Evolutionary conservation across 2,888 invertebrate species (phyloP), one percentile per base, ranked within the genome.

Genomic region (Tanypteryx hageni): DNA sequence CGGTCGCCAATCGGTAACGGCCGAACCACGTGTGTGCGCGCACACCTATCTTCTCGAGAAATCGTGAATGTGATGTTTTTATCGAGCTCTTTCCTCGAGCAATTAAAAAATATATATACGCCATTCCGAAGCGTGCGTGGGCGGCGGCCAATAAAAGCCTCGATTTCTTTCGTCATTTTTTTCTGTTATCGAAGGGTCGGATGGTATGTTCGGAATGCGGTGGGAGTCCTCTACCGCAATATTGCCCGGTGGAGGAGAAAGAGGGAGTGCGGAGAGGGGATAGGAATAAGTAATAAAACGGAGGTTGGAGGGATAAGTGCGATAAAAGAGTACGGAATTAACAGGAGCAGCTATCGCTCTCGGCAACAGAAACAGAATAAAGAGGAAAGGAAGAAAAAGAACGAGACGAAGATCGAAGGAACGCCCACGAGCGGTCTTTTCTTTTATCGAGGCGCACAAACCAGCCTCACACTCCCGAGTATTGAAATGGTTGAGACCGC

Each of bases 381-480:
- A 76, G 3, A 22, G 18, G 5, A 68, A 22, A 18, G 76, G 27
- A 76, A 76, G n/a, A 27, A 27, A 44, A 44, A 44, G 44, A 44
- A 44, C 1, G 44, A 3, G 44, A 44, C 44, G 44, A 44, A 44
- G 44, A 44, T 44, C 5, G 5, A 5, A 44, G 11, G 76, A 27
- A 76, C 76, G 22, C 76, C 76, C 76, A 76, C 68, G 68, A 68
- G 0, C 68, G 68, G 4, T 76, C 27, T 44, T 44, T 44, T 44
- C 44, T 5, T n/a, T 27, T 27, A 76, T 76, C 76, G 76, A 76
- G 13, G 22, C 22, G 22, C 9, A 27, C 76, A 27, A 27, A 76
- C 22, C 76, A 13, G 76, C 76, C 76, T 76, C 76, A 76, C 76
- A 76, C 76, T 76, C 68, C 68, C 68, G 68, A 14, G 22, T 22